Evolutionary conservation across 2,113 vertebrate genomes (phyloP).

Genomic region (Hystrix cristata): DNA sequence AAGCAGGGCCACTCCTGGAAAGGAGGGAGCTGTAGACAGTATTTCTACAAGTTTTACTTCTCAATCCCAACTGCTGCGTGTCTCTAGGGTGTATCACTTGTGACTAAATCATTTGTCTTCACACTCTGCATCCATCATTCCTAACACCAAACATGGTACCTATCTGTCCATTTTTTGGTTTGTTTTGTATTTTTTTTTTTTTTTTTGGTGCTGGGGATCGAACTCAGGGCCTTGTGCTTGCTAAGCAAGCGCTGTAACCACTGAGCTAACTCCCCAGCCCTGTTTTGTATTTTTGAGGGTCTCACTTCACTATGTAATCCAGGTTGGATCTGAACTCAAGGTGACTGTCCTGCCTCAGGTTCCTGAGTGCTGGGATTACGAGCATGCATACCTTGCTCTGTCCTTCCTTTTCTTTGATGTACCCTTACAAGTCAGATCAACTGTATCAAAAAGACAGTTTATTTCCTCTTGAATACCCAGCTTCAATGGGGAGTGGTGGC

Average conservation of each 20-base stretch:
- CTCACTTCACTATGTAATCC: background rate
- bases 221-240: no score
- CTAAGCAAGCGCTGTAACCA: no score
- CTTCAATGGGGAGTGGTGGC: no score
- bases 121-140: constrained; percentile 34
- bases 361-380: background rate
- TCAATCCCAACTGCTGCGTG: background rate
- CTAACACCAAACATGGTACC: constrained; percentile 63
- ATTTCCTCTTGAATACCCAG: background rate
- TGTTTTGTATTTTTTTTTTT: no score
- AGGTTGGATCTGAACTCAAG: background rate
- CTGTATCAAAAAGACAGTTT: background rate
- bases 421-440: background rate
- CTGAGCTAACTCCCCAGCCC: no score
- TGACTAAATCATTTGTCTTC: background rate
- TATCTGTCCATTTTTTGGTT: constrained; percentile 45
- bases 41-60: background rate
- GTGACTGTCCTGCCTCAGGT: background rate
- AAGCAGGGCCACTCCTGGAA: background rate
- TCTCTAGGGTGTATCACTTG: background rate
- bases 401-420: constrained; percentile 60
- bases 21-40: background rate
- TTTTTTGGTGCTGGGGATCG: no score
- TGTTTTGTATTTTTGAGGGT: no score
- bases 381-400: background rate